Conservation (phyloP, 2,888 invertebrate species). For the Lepidonotus clava region DNA sequence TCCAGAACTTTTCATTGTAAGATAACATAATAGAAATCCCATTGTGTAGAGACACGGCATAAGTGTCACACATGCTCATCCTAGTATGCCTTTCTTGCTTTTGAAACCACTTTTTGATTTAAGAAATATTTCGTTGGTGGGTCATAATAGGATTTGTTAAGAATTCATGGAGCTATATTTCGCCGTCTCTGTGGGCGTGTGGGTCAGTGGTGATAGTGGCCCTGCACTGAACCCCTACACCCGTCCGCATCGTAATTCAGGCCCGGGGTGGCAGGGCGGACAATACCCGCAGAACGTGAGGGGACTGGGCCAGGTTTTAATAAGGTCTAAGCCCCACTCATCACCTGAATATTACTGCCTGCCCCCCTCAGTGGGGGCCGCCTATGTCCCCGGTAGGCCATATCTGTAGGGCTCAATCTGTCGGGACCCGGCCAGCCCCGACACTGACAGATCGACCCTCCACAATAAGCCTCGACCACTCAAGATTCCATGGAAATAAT, state of each 20-base stretch:
- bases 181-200: neutral
- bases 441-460: constrained; percentile 14
- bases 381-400: neutral
- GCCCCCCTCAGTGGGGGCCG: neutral
- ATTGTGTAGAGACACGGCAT: too few relatives aligned
- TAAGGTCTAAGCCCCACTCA: constrained; percentile 38
- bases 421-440: neutral
- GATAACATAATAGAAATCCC: too few relatives aligned
- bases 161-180: neutral
- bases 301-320: neutral
- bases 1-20: too few relatives aligned
- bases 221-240: neutral
- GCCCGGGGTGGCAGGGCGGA: neutral
- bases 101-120: too few relatives aligned
- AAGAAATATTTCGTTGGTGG: too few relatives aligned
- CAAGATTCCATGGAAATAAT: too few relatives aligned
- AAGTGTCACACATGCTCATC: too few relatives aligned
- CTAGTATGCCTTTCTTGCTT: too few relatives aligned
- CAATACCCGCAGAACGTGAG: neutral
- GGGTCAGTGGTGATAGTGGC: constrained; percentile 9
- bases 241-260: neutral
- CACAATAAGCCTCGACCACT: constrained; percentile 12
- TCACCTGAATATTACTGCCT: neutral
- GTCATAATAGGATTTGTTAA: constrained; percentile 3
- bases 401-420: constrained; percentile 27